Evolutionary conservation across 1,140 invertebrate genomes (phyloP).

Genomic region (Lordiphosa mommai): DNA sequence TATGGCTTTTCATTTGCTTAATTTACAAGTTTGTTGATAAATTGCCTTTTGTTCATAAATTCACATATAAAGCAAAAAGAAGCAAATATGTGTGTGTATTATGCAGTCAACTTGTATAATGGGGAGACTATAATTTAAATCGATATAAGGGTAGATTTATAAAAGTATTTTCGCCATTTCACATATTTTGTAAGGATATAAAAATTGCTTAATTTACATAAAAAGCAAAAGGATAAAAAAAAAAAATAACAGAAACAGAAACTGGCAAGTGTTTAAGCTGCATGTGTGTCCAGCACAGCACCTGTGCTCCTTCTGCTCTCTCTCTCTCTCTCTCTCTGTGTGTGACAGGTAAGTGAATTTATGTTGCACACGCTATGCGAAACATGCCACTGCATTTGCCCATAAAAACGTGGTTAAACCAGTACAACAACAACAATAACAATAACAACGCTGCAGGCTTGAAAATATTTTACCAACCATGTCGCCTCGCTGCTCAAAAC

Average conservation of each 20-base stretch:
- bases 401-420: constrained; percentile 53
- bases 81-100: no score
- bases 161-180: not conserved
- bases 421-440: not conserved
- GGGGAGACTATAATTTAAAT: not conserved
- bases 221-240: no score
- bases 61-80: no score
- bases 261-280: constrained; percentile 40
- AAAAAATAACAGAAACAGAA: no score
- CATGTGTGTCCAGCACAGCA: constrained; percentile 39
- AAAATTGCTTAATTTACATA: constrained; percentile 60
- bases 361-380: constrained; percentile 69
- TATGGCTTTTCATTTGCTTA: no score
- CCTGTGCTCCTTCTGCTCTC: not conserved
- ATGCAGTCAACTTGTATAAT: no score
- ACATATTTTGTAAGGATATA: constrained; percentile 12
- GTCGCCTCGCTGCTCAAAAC: constrained; percentile 39
- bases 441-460: constrained; percentile 23
- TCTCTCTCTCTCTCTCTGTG: constrained; percentile 13
- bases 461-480: constrained; percentile 18
- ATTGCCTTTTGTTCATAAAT: no score
- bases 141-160: not conserved
- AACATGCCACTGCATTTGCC: constrained; percentile 69
- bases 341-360: constrained; percentile 68
- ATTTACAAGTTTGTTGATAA: no score